Evolutionary conservation across 2,888 invertebrate species (phyloP).

Genomic region (Dynastes maya): DNA sequence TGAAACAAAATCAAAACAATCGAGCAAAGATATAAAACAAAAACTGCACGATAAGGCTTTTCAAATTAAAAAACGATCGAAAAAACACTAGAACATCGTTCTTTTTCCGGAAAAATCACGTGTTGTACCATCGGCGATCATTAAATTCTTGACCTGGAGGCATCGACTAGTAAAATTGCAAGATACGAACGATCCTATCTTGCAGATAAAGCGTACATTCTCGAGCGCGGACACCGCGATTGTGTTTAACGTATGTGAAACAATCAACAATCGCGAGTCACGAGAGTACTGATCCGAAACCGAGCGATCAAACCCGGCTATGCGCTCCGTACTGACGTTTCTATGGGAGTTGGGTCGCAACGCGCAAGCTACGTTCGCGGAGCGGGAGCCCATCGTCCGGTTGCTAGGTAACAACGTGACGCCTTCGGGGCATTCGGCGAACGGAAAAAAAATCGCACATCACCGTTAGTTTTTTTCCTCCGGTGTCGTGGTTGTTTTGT

Average conservation of each 20-base stretch:
- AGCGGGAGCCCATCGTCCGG: constrained; percentile 46
- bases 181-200: neutral
- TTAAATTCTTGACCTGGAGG: constrained; percentile 26
- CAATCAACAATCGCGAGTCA: neutral
- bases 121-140: constrained; percentile 4
- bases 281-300: constrained; percentile 13
- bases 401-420: constrained; percentile 57
- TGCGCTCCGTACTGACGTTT: constrained; percentile 47
- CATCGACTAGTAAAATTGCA: constrained; percentile 8
- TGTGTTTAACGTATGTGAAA: neutral
- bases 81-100: constrained; percentile 2
- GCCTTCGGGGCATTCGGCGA: constrained; percentile 52
- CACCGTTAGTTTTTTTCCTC: constrained; percentile 18
- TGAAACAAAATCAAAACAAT: neutral
- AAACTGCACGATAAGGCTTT: constrained; percentile 3
- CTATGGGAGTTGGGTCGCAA: constrained; percentile 23
- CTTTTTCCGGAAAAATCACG: constrained; percentile 11
- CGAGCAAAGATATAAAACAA: neutral
- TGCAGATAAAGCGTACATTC: neutral
- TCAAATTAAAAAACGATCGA: neutral
- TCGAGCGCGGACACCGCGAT: neutral
- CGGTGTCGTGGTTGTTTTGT: neutral
- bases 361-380: constrained; percentile 46
- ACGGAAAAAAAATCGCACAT: constrained; percentile 27
- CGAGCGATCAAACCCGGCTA: constrained; percentile 13